Evolutionary conservation across 2,113 vertebrate genomes (phyloP).

Genomic region (Leptobrachium leishanense): DNA sequence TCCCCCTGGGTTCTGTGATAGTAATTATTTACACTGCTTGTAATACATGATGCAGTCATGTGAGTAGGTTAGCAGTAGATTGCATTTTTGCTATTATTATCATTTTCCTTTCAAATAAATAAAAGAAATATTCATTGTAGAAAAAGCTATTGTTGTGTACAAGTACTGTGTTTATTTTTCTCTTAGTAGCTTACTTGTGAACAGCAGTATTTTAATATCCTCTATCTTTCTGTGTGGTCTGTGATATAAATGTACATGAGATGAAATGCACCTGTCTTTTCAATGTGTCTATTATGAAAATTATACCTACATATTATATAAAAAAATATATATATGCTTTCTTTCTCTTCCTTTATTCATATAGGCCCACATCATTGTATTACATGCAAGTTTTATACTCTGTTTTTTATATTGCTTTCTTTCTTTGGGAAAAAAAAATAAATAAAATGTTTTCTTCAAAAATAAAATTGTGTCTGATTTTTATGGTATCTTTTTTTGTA

Average conservation of each 20-base stretch:
- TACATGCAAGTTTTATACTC: constrained; percentile 98
- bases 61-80: constrained; percentile 55
- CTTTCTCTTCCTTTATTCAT: constrained; percentile 89
- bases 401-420: constrained; percentile 99
- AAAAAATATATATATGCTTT: constrained; percentile 72
- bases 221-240: constrained; percentile 71
- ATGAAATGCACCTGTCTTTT: constrained; percentile 82
- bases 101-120: constrained; percentile 62
- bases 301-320: constrained; percentile 83
- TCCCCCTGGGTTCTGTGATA: constrained; percentile 50
- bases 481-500: neutral
- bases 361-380: constrained; percentile 82
- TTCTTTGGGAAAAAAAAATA: constrained; percentile 87
- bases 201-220: constrained; percentile 65
- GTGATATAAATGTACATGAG: constrained; percentile 78
- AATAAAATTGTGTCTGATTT: neutral
- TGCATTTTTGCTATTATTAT: constrained; percentile 55
- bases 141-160: constrained; percentile 66
- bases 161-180: constrained; percentile 71
- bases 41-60: constrained; percentile 57
- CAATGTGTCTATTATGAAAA: constrained; percentile 81
- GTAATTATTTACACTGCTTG: constrained; percentile 50
- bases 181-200: constrained; percentile 62
- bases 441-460: constrained; percentile 88
- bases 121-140: constrained; percentile 66